Conservation (phyloP, 2,113 vertebrate genomes). For the Aphelocoma coerulescens region DNA sequence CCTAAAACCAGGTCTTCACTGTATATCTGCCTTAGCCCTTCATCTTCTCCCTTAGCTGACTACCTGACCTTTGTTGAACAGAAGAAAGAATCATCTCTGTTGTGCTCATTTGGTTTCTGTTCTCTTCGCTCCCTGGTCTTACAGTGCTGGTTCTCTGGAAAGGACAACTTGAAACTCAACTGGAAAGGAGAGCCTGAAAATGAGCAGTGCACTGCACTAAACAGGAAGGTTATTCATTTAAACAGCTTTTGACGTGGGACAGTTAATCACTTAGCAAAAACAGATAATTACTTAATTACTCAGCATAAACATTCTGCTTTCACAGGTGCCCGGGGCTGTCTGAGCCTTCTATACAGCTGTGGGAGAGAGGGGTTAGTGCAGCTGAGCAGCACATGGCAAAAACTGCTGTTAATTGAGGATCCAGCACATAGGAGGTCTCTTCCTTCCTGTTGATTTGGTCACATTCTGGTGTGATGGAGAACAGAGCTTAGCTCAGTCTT, state of each 20-base stretch:
- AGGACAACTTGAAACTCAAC: neutral
- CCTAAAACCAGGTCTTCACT: neutral
- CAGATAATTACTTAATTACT: neutral
- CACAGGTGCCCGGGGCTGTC: neutral
- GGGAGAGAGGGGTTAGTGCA: neutral
- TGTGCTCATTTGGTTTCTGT: neutral
- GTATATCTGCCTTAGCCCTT: neutral
- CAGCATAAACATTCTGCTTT: neutral
- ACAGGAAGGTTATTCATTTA: neutral
- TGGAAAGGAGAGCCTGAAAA: neutral
- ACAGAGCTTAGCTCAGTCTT: neutral
- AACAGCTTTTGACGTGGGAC: neutral
- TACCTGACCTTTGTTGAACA: neutral
- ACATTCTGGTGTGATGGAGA: neutral
- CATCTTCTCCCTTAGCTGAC: neutral
- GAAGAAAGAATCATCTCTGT: neutral
- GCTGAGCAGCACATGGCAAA: neutral
- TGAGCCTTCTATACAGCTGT: neutral
- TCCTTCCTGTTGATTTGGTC: neutral
- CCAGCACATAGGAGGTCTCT: neutral
- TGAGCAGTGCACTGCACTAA: neutral
- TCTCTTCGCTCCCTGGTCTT: neutral
- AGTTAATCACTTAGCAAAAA: neutral
- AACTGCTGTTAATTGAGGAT: neutral
- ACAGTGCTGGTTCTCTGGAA: neutral